Evolutionary conservation across 2,888 invertebrate species (phyloP), one percentile per base, ranked within the genome.

Genomic region (Diaphora mendica): DNA sequence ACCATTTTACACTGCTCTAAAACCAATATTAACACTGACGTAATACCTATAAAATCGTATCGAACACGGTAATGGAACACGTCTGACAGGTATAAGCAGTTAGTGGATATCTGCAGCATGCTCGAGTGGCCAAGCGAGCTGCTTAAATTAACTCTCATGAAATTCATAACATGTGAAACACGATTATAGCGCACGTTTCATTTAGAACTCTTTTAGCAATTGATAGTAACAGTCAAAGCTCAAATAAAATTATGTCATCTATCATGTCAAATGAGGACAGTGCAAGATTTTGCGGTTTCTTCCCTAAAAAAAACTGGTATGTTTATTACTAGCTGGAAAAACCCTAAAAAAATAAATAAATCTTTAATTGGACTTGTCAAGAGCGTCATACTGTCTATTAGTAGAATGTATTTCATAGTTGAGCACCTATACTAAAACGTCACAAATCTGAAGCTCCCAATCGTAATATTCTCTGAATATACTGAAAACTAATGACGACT

Each of bases 1-100:
- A 86, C 80, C 93, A 93, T 93, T 89, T 89, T 88, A 89, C 90
- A 91, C 88, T 86, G 69, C 79, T 79, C 87, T 88, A 85, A 84
- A 86, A 87, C 80, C 82, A 88, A 88, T 89, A 86, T 89, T 88
- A 87, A 84, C 79, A 82, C 80, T 91, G 88, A 90, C 87, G 90
- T 86, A 88, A 90, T 85, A 86, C 87, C 89, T 90, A 88, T 84
- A 89, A 79, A 87, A 87, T 89, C 88, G 88, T 90, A 89, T 82
- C 83, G 77, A 79, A 79, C 76, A 81, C 84, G 82, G 79, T 84
- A 87, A 85, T 86, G 79, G 82, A 87, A 86, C 85, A 86, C 83
- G 85, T 88, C 88, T 82, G 79, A 85, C 83, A 73, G 79, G 78
- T 77, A 70, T 85, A 80, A 79, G 80, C 82, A 85, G 79, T 82